Evolutionary conservation across 2,797 vertebrate genomes (phyloP).

Genomic region (Leontocebus nigricollis): DNA sequence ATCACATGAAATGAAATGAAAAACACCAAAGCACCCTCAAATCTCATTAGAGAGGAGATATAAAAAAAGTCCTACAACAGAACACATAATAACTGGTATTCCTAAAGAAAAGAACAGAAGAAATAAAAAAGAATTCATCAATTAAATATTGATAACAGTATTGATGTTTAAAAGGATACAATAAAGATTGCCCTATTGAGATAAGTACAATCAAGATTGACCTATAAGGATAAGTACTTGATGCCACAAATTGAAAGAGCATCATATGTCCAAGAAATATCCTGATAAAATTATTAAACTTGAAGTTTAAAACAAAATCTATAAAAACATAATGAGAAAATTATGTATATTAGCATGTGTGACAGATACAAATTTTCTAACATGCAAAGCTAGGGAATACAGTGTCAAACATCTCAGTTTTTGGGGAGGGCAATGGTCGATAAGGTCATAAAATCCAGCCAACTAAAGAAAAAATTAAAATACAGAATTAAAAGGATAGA

Average conservation of each 20-base stretch:
- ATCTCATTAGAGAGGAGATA: background rate
- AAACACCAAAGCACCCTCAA: background rate
- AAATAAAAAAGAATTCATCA: background rate
- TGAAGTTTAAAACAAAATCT: background rate
- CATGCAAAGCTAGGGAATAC: background rate
- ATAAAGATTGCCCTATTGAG: background rate
- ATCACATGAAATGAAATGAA: background rate
- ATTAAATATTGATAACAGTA: background rate
- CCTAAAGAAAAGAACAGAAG: background rate
- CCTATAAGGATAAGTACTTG: background rate
- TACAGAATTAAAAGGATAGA: background rate
- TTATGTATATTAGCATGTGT: background rate
- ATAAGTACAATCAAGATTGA: background rate
- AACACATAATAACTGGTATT: background rate
- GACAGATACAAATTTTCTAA: background rate
- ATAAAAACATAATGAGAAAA: background rate
- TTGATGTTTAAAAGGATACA: background rate
- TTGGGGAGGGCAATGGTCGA: background rate
- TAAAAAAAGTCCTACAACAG: background rate
- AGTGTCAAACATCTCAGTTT: background rate
- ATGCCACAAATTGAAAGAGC: background rate
- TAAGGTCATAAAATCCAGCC: background rate
- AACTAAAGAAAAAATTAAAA: background rate
- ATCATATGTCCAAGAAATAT: background rate
- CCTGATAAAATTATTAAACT: background rate